phyloP scores from a whole-genome alignment of 2,113 vertebrate species.

The Antennarius striatus region DNA sequence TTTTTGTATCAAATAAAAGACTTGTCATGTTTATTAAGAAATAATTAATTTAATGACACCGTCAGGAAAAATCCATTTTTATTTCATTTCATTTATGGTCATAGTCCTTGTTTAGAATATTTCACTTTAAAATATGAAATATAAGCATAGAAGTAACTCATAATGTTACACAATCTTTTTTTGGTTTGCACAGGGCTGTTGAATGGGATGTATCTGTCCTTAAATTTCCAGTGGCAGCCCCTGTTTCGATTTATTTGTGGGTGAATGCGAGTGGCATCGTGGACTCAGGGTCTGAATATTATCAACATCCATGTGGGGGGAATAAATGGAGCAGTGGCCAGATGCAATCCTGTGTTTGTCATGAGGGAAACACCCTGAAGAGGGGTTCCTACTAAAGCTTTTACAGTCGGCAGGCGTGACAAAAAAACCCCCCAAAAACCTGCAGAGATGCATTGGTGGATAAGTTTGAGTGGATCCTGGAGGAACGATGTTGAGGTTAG shows the following conservation, averaged over 20 bases:
- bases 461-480: slow-evolving; percentile 7
- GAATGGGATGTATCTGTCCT: no score
- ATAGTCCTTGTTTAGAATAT: no score
- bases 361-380: slow-evolving; percentile 38
- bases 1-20: no score
- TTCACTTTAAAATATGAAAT: no score
- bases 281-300: slow-evolving; percentile 46
- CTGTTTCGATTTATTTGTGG: slow-evolving; percentile 9
- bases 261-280: slow-evolving; percentile 26
- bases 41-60: no score
- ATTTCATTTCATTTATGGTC: no score
- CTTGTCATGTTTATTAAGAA: no score
- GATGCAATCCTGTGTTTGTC: slow-evolving; percentile 60
- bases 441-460: slow-evolving; percentile 7
- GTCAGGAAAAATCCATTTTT: no score
- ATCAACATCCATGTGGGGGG: slow-evolving; percentile 29
- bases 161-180: neutral
- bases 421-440: slow-evolving; percentile 26
- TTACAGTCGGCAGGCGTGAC: neutral
- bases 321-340: slow-evolving; percentile 30
- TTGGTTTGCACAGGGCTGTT: neutral
- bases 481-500: neutral
- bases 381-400: slow-evolving; percentile 55
- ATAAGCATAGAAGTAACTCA: no score
- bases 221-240: slow-evolving; percentile 13